phyloP scores from a whole-genome alignment of 2,113 vertebrate genomes.

The Potamarius usumacintae region DNA sequence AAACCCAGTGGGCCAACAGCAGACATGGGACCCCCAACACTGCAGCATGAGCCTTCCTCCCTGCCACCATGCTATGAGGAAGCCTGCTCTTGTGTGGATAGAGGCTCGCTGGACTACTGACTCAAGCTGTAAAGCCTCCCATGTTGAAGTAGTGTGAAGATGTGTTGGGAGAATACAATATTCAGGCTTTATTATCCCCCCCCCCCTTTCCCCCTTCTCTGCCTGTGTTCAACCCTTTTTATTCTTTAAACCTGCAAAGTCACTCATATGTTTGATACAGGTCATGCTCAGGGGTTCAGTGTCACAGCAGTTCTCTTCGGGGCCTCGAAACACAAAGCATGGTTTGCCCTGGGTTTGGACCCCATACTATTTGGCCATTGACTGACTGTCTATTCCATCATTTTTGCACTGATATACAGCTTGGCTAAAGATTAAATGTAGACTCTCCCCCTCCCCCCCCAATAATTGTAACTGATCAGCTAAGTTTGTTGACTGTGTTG shows the following conservation, averaged over 20 bases:
- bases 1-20: neutral
- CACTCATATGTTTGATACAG: constrained; percentile 26
- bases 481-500: neutral
- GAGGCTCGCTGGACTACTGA: constrained; percentile 71
- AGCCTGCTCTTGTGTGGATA: constrained; percentile 55
- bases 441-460: too few species aligned
- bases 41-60: constrained; percentile 59
- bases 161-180: constrained; percentile 12
- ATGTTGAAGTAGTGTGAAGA: constrained; percentile 15
- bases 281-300: constrained; percentile 80
- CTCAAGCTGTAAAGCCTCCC: constrained; percentile 32
- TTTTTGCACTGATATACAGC: constrained; percentile 29
- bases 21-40: constrained; percentile 28
- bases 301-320: constrained; percentile 5
- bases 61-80: constrained; percentile 61
- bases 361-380: neutral
- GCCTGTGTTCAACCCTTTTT: constrained; percentile 42
- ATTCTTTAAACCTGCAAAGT: constrained; percentile 39
- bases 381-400: constrained; percentile 21
- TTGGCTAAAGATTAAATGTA: constrained; percentile 17
- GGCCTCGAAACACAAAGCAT: constrained; percentile 26
- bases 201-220: neutral
- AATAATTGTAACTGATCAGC: neutral
- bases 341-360: constrained; percentile 18
- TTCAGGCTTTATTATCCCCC: constrained; percentile 1